Percentiles rank a stretch among this genome's conserved stretches.
These are phyloP conservation scores for Distichodus sexfasciatus DNA, from an alignment of 2,797 vertebrate species.

Conservation along the genomic window DNA sequence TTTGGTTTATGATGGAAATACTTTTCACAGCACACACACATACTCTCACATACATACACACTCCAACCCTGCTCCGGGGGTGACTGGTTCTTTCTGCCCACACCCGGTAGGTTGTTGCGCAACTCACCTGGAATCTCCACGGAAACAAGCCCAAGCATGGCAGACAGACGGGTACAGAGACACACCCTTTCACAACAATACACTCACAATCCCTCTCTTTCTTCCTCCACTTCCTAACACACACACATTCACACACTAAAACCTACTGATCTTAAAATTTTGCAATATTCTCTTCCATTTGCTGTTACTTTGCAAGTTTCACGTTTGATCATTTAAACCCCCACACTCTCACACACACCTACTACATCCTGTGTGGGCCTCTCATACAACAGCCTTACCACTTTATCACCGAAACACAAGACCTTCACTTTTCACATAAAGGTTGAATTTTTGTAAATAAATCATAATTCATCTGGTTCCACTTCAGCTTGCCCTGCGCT, in stretches of 20 bases:
- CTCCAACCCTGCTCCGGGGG: conserved; percentile 1
- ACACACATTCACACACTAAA: neutral
- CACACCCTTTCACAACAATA: conserved; percentile 78
- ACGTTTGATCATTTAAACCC: no score
- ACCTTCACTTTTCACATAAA: no score
- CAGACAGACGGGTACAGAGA: conserved; percentile 57
- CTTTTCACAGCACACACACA: neutral
- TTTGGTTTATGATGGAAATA: no score
- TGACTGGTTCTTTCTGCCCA: conserved; percentile 14
- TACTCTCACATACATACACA: conserved; percentile 25
- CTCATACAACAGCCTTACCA: no score
- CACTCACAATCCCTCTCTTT: conserved; percentile 48
- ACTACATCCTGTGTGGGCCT: no score
- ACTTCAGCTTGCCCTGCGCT: neutral
- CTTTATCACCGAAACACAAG: no score
- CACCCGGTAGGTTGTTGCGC: conserved; percentile 56
- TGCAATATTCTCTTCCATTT: neutral
- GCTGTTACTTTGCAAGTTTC: no score
- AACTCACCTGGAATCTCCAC: conserved; percentile 72
- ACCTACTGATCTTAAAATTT: neutral
- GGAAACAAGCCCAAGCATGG: conserved; percentile 74
- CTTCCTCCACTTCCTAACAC: conserved; percentile 30
- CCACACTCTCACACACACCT: no score
- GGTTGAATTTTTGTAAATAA: no score
- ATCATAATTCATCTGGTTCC: neutral